Percentiles rank a stretch among this genome's conserved stretches.
These are phyloP conservation scores for Lochmaea capreae DNA, from an alignment of 2,888 invertebrate genomes.

Conservation along the genomic window DNA sequence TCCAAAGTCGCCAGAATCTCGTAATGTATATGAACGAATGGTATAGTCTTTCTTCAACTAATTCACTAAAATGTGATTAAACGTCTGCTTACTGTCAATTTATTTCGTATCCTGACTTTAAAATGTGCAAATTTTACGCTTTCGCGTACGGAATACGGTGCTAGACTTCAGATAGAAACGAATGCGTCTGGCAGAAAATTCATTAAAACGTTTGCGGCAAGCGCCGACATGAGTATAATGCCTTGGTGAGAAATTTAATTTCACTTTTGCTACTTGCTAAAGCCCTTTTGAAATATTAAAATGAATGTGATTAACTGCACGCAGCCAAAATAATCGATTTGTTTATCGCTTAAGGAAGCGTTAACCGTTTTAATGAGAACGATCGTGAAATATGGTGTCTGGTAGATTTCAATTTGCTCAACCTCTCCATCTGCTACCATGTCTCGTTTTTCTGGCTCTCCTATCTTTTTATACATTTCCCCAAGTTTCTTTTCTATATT, in stretches of 20 bases:
- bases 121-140: not conserved
- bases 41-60: too few relatives aligned
- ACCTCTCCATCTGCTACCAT: too few relatives aligned
- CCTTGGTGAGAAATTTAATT: conserved; percentile 30
- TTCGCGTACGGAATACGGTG: not conserved
- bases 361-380: conserved; percentile 17
- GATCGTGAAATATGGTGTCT: too few relatives aligned
- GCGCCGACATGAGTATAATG: conserved; percentile 18
- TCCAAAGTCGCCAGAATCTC: too few relatives aligned
- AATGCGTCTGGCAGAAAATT: conserved; percentile 27
- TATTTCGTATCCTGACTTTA: not conserved
- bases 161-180: conserved; percentile 12
- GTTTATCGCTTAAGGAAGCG: conserved; percentile 18
- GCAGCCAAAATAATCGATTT: conserved; percentile 22
- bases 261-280: conserved; percentile 25
- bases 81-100: not conserved
- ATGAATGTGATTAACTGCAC: conserved; percentile 34
- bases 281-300: conserved; percentile 27
- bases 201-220: conserved; percentile 30
- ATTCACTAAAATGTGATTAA: too few relatives aligned
- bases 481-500: too few relatives aligned
- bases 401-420: too few relatives aligned
- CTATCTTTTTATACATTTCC: too few relatives aligned
- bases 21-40: too few relatives aligned
- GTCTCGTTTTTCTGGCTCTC: too few relatives aligned